Evolutionary conservation across 2,113 vertebrate species (phyloP), one percentile per base, ranked within the genome.

Genomic region (Grantiella picta): DNA sequence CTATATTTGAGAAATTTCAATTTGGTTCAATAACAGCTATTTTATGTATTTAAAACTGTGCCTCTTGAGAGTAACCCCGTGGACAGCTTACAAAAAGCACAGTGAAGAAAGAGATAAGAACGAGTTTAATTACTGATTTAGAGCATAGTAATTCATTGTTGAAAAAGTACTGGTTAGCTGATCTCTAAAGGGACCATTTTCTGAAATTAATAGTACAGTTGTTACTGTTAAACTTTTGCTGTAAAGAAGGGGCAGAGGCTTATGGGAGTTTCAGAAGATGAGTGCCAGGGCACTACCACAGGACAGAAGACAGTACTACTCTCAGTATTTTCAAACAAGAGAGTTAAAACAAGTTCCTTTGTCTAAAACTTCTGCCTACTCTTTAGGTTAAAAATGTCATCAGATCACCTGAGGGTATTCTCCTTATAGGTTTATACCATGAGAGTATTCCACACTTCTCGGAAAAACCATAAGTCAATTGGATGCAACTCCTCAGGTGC

Each of bases 361-460:
- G 15, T 72, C 66, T 93, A 76, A 86, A 15, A 22, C 40, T 60
- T 61, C 47, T 50, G 81, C 72, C 53, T 89, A 19, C 5, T 20
- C 49, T 76, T 93, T 57, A 65, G 40, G 56, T 94, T 94, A 89
- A 93, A 97, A 90, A 92, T 89, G 49, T 12, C 35, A 47, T 71
- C 11, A 8, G 52, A 71, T 53, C 53, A 91, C 12, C 35, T 85
- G 50, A 93, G 29, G 29, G 54, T 86, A 65, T 86, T 96, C 61
- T 71, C 76, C 15, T 66, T 95, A 49, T 23, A 81, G 54, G 24
- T 19, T 27, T 76, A 60, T 38, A 50, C 23, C 21, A 50, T 40
- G 21, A 64, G 17, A 61, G 4, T 36, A 42, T 84, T 78, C 45
- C 70, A 36, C 28, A 47, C 66, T 82, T 60, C 29, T 64, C 82